phyloP scores from a whole-genome alignment of 1,140 invertebrate species.

The Leptonema lineaticorne region DNA sequence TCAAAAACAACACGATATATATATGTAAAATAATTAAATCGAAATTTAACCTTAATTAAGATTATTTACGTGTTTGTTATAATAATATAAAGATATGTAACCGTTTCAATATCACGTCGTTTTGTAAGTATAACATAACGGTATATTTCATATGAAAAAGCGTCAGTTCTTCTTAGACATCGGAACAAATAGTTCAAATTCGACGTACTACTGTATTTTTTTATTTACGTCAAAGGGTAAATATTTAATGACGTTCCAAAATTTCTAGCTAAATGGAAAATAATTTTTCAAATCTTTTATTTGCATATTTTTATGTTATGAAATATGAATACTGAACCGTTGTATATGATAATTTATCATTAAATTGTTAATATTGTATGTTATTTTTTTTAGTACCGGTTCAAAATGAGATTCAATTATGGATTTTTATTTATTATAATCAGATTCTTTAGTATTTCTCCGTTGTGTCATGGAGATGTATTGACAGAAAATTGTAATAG shows the following conservation, averaged over 20 bases:
- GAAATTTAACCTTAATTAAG: no score
- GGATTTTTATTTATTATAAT: background rate
- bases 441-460: background rate
- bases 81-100: no score
- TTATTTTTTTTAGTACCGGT: background rate
- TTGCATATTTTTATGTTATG: background rate
- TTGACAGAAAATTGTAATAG: background rate
- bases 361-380: background rate
- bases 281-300: background rate
- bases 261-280: background rate
- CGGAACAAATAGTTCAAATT: background rate
- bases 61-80: background rate
- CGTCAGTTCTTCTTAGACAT: constrained; percentile 6
- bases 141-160: background rate
- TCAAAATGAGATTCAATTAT: background rate
- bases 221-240: background rate
- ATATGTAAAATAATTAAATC: no score
- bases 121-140: no score
- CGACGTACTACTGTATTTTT: no score
- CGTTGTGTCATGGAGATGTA: background rate
- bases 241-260: background rate
- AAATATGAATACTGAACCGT: background rate
- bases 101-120: no score
- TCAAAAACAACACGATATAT: no score
- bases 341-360: background rate